Evolutionary conservation across 2,888 invertebrate genomes (phyloP).

Genomic region (Oligia strigilis): DNA sequence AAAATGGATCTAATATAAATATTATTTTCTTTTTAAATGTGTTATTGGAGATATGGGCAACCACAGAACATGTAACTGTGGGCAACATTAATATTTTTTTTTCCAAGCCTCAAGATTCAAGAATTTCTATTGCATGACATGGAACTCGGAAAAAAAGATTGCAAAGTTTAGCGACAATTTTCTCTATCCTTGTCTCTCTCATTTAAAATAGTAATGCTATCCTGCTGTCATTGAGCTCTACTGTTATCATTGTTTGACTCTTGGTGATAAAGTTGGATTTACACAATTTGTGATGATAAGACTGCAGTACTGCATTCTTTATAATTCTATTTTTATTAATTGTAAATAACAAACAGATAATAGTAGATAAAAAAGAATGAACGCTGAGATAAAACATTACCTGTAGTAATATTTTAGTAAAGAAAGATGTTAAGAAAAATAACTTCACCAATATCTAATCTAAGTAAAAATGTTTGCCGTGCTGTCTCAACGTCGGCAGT

Average conservation of each 20-base stretch:
- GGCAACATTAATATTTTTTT: neutral
- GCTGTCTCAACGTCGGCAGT: slow-evolving; percentile 68
- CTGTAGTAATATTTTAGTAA: neutral
- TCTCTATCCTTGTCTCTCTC: slow-evolving; percentile 14
- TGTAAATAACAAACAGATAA: slow-evolving; percentile 9
- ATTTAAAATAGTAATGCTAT: neutral
- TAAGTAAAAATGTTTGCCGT: slow-evolving; percentile 58
- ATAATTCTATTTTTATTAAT: neutral
- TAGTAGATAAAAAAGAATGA: slow-evolving; percentile 10
- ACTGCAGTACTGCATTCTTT: neutral
- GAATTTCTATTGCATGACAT: neutral
- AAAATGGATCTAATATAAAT: neutral
- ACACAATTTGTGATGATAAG: neutral
- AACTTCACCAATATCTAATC: slow-evolving; percentile 44
- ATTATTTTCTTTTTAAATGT: neutral
- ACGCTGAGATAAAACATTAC: neutral
- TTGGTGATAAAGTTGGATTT: slow-evolving; percentile 14
- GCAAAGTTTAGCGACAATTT: neutral
- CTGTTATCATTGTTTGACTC: slow-evolving; percentile 8
- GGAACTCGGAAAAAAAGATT: neutral
- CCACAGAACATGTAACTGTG: no score
- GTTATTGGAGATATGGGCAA: neutral
- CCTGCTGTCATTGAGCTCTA: slow-evolving; percentile 25
- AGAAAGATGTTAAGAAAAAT: slow-evolving; percentile 65
- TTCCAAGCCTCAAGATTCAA: neutral